Conservation (phyloP, 2,113 vertebrate species). For the Forbesichthys agassizii region DNA sequence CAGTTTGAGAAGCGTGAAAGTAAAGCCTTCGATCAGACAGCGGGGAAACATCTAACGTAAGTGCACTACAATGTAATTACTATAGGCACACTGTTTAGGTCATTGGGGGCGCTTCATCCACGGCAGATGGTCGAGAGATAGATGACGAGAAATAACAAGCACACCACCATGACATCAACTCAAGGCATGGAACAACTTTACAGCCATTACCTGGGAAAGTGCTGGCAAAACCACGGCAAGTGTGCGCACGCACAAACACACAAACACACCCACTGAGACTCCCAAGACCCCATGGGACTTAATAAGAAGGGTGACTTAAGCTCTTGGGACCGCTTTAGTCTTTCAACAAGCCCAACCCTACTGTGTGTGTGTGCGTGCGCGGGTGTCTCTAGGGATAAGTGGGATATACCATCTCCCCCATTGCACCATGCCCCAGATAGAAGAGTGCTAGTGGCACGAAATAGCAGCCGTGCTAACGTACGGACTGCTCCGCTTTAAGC, state of each 20-base stretch:
- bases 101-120: conserved; percentile 26
- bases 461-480: neutral
- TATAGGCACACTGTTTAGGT: conserved; percentile 20
- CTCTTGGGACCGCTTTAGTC: conserved; percentile 19
- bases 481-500: neutral
- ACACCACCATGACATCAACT: conserved; percentile 23
- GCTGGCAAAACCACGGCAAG: conserved; percentile 25
- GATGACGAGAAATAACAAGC: neutral
- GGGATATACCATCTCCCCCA: neutral
- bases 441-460: neutral
- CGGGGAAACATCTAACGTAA: too few species aligned
- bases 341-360: conserved; percentile 19
- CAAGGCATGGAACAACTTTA: conserved; percentile 19
- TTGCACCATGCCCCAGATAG: neutral
- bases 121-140: neutral
- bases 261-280: conserved; percentile 18
- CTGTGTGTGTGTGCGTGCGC: neutral
- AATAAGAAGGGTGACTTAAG: conserved; percentile 2
- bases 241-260: conserved; percentile 1
- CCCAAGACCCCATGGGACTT: conserved; percentile 8
- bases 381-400: conserved; percentile 26
- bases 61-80: too few species aligned
- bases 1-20: too few species aligned
- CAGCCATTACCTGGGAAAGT: conserved; percentile 23
- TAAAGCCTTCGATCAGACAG: too few species aligned